Evolutionary conservation across 2,113 vertebrate genomes (phyloP).

Genomic region (Rhinolophus sinicus): DNA sequence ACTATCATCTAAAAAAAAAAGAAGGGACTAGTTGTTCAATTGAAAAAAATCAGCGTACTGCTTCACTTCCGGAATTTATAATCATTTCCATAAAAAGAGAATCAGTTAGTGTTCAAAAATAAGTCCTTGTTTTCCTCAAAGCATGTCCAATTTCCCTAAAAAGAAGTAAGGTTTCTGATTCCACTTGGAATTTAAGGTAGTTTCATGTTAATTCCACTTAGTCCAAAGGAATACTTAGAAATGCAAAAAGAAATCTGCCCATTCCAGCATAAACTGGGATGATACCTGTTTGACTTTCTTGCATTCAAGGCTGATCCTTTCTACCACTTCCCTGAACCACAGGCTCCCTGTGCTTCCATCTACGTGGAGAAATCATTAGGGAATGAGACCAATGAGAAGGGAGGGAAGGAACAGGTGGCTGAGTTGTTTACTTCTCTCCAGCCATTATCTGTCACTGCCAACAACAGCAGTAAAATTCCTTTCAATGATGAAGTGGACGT

Average conservation of each 20-base stretch:
- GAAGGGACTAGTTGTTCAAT: not conserved
- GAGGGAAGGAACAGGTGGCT: not conserved
- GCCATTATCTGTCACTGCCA: not conserved
- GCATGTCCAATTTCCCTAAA: not conserved
- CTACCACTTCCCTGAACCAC: not conserved
- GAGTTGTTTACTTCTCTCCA: not conserved
- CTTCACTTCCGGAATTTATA: not conserved
- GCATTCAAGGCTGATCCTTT: not conserved
- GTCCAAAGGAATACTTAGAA: conserved; percentile 29
- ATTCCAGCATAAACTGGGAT: not conserved
- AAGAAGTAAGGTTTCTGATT: conserved; percentile 36
- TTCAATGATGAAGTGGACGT: conserved; percentile 6
- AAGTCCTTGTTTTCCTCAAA: not conserved
- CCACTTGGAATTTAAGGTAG: conserved; percentile 24
- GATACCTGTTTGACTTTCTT: not conserved
- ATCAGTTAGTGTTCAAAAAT: not conserved
- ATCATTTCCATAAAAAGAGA: conserved; percentile 23
- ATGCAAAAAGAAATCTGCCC: not conserved
- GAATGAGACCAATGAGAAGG: not conserved
- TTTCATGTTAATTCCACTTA: conserved; percentile 3
- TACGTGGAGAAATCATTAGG: not conserved
- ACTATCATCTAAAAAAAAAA: not conserved
- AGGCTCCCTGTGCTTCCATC: not conserved
- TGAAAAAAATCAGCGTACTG: not conserved
- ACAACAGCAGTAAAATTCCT: not conserved